A percentile compares a stretch with the other conserved stretches of the same genome.
Evolutionary conservation across 2,797 vertebrate genomes (phyloP).

Genomic region (Sebastes iracundus): DNA sequence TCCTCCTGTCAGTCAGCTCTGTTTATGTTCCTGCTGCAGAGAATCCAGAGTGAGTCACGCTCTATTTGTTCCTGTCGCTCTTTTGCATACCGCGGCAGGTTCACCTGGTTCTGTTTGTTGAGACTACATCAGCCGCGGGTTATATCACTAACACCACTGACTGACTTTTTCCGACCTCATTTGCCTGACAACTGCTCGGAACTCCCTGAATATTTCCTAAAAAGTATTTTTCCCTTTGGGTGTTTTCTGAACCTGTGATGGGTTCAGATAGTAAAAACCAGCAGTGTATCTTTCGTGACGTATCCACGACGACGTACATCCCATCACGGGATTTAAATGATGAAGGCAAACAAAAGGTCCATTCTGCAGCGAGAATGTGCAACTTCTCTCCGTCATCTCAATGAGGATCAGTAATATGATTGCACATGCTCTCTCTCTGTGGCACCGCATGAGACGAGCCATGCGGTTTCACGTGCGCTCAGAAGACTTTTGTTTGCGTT

Average conservation of each 20-base stretch:
- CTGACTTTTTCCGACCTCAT: neutral
- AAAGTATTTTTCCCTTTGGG: neutral
- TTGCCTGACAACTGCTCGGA: neutral
- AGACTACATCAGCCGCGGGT: neutral
- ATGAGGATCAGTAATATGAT: neutral
- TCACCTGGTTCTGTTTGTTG: constrained; percentile 12
- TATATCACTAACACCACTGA: neutral
- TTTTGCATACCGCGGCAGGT: constrained; percentile 14
- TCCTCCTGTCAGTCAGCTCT: neutral
- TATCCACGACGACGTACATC: neutral
- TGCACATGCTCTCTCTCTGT: neutral
- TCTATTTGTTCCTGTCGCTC: neutral
- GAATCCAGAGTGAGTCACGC: neutral
- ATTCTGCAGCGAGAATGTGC: constrained; percentile 16
- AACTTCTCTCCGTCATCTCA: neutral
- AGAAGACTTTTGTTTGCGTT: neutral
- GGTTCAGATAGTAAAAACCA: neutral
- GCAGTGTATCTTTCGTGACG: neutral
- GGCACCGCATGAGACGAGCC: constrained; percentile 2
- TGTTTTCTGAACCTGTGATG: neutral
- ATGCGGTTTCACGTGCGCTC: constrained; percentile 18
- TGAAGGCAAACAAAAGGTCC: constrained; percentile 22
- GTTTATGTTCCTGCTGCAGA: neutral
- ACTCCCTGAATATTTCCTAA: neutral
- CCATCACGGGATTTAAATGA: constrained; percentile 16